These are phyloP conservation scores for Gallinago undulata DNA, from an alignment of 2,113 vertebrate genomes.

Conservation along the genomic window DNA sequence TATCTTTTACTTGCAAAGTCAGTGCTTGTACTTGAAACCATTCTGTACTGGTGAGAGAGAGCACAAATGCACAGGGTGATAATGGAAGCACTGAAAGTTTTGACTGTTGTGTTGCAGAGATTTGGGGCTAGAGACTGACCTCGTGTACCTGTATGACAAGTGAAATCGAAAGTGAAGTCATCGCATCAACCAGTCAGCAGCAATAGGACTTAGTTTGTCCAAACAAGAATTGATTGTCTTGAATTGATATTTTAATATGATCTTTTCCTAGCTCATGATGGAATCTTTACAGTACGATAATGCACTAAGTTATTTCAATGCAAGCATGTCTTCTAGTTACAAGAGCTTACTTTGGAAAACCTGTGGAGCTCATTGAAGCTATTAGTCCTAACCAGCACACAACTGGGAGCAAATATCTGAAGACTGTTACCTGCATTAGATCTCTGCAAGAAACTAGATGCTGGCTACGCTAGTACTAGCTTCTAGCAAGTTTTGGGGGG, in stretches of 20 bases:
- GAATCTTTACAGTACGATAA: not conserved
- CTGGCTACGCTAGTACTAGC: not conserved
- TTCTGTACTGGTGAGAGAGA: not conserved
- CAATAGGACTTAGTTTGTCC: not conserved
- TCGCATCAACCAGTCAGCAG: not conserved
- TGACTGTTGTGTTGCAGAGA: not conserved
- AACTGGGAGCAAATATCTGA: not conserved
- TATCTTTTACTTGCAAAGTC: not conserved
- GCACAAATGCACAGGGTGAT: not conserved
- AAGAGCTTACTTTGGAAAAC: not conserved
- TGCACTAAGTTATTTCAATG: not conserved
- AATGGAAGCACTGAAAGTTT: not conserved
- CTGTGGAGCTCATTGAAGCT: not conserved
- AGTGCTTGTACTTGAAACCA: not conserved
- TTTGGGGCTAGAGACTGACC: not conserved
- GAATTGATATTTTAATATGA: not conserved
- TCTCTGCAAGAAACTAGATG: not conserved
- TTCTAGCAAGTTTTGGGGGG: not conserved
- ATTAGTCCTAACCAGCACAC: not conserved
- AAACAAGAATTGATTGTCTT: not conserved
- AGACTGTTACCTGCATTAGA: not conserved
- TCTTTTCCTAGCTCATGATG: not conserved
- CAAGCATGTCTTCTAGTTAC: not conserved
- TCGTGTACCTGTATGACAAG: not conserved
- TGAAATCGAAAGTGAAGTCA: not conserved